These are phyloP conservation scores for Porites australiensis DNA, from an alignment of 64 coral and sea anemone species.

Conservation along the genomic window DNA sequence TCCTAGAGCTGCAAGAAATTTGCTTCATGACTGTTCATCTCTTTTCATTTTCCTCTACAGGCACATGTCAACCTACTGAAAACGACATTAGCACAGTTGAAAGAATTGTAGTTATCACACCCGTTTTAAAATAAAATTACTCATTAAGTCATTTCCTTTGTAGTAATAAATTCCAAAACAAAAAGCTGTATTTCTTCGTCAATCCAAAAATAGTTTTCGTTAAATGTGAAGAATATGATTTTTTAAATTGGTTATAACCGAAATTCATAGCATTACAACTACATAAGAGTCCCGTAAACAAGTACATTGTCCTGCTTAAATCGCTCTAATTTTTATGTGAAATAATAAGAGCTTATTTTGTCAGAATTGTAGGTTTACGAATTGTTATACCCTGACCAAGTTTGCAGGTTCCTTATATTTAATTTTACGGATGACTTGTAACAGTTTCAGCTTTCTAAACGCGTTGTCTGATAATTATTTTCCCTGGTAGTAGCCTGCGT, in stretches of 20 bases:
- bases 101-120: slow-evolving; percentile 66
- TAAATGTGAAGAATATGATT: neutral
- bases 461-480: no score
- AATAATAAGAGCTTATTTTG: neutral
- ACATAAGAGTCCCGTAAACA: no score
- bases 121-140: neutral
- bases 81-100: slow-evolving; percentile 74
- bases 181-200: neutral
- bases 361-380: neutral
- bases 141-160: slow-evolving; percentile 10
- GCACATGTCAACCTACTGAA: slow-evolving; percentile 74
- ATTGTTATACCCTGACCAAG: no score
- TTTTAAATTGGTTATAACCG: neutral
- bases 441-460: no score
- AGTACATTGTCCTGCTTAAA: neutral
- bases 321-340: neutral
- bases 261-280: no score
- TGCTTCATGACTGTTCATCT: neutral
- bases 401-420: no score
- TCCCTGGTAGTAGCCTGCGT: no score
- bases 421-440: no score
- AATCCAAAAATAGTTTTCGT: neutral
- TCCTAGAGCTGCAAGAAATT: no score
- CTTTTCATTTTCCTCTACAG: slow-evolving; percentile 23
- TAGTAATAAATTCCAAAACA: neutral